phyloP scores from a whole-genome alignment of 2,888 invertebrate species.

The Ligdia adustata region DNA sequence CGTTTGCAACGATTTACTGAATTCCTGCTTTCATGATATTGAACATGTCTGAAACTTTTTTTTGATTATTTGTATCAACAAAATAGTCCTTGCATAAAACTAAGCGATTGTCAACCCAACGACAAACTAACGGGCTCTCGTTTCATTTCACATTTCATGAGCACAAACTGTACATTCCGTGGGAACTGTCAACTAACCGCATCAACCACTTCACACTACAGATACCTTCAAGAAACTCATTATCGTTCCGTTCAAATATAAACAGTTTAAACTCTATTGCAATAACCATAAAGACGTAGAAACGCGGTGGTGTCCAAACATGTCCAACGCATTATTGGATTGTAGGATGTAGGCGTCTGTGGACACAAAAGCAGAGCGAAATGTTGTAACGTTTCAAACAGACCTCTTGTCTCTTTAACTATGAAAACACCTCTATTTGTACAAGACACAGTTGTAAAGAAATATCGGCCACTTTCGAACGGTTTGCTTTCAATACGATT shows the following conservation, averaged over 20 bases:
- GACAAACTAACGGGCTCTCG: conserved; percentile 59
- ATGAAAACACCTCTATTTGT: conserved; percentile 36
- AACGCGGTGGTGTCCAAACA: conserved; percentile 18
- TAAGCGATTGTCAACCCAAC: conserved; percentile 28
- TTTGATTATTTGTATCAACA: not conserved
- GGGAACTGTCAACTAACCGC: conserved; percentile 65
- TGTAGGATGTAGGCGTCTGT: conserved; percentile 35
- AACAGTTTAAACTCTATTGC: conserved; percentile 16
- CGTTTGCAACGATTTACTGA: too few species aligned
- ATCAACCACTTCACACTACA: conserved; percentile 36
- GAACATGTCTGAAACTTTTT: too few species aligned
- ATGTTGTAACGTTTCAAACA: conserved; percentile 33
- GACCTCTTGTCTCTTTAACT: conserved; percentile 35
- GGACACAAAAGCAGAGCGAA: conserved; percentile 35
- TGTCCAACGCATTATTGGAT: conserved; percentile 23
- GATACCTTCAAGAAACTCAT: conserved; percentile 21
- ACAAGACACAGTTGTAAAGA: conserved; percentile 31
- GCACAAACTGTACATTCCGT: conserved; percentile 56
- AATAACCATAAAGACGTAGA: conserved; percentile 13
- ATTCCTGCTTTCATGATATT: too few species aligned
- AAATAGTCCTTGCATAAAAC: conserved; percentile 1
- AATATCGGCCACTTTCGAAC: conserved; percentile 37
- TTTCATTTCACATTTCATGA: conserved; percentile 64
- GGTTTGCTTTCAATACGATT: conserved; percentile 34
- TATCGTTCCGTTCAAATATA: conserved; percentile 13